A percentile compares a stretch with the other conserved stretches of the same genome.
These are phyloP conservation scores for Monopterus albus DNA, from an alignment of 2,113 vertebrate species.

Conservation along the genomic window DNA sequence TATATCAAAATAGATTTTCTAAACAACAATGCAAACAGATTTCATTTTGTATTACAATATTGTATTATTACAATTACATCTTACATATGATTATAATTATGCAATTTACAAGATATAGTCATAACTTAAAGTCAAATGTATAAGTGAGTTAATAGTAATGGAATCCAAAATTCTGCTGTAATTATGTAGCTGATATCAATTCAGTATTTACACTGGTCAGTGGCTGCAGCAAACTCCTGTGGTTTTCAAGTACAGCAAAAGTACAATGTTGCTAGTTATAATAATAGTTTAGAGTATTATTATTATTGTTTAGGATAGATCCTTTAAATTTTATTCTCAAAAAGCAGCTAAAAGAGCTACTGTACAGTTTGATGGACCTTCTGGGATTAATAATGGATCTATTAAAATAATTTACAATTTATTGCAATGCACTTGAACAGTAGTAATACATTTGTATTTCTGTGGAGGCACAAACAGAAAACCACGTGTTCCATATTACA, in stretches of 20 bases:
- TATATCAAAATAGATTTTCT: background rate
- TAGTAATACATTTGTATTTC: slow-evolving; percentile 43
- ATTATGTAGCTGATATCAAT: too few species aligned
- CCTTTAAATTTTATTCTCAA: too few species aligned
- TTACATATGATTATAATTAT: too few species aligned
- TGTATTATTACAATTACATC: slow-evolving; percentile 6
- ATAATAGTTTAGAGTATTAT: background rate
- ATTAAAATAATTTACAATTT: slow-evolving; percentile 40
- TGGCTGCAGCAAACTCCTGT: too few species aligned
- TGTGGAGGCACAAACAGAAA: slow-evolving; percentile 47
- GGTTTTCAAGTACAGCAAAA: too few species aligned
- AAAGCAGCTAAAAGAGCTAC: too few species aligned
- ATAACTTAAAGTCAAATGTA: background rate
- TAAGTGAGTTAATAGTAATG: background rate
- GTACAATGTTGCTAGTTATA: too few species aligned
- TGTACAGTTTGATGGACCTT: too few species aligned
- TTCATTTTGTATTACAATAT: background rate
- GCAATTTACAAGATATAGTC: background rate
- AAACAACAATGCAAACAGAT: too few species aligned
- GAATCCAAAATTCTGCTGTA: background rate
- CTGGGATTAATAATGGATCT: too few species aligned
- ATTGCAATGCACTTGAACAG: slow-evolving; percentile 25
- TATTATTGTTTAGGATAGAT: too few species aligned
- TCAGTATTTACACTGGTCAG: background rate
- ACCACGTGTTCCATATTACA: slow-evolving; percentile 53